These are phyloP conservation scores for Campoplex capitator DNA, from an alignment of 2,888 invertebrate species.

Conservation along the genomic window DNA sequence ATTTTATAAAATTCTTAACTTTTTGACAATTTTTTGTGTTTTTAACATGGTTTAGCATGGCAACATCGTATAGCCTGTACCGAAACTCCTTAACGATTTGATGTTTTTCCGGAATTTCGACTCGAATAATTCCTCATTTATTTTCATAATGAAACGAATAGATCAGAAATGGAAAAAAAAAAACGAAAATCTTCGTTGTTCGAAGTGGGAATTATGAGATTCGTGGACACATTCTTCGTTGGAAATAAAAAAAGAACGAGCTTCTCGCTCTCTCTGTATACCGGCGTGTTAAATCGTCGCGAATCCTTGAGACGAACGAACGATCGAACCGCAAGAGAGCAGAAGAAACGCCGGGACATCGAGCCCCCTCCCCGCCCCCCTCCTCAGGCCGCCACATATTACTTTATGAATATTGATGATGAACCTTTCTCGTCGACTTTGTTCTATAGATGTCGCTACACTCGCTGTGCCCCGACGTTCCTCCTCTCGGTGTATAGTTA, in stretches of 20 bases:
- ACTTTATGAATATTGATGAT: constrained; percentile 84
- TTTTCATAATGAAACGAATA: not conserved
- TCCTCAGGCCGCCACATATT: constrained; percentile 27
- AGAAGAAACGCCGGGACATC: constrained; percentile 35
- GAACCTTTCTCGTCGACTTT: constrained; percentile 82
- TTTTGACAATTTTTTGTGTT: too few relatives aligned
- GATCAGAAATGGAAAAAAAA: too few relatives aligned
- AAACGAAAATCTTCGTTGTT: not conserved
- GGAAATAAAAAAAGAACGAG: not conserved
- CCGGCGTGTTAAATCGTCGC: constrained; percentile 49
- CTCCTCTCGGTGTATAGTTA: not conserved
- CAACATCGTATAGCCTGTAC: too few relatives aligned
- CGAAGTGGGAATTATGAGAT: not conserved
- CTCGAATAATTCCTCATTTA: not conserved
- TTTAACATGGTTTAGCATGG: too few relatives aligned
- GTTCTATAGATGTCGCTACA: constrained; percentile 72
- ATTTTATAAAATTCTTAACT: too few relatives aligned
- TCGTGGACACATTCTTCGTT: not conserved
- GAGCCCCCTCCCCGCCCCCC: constrained; percentile 17
- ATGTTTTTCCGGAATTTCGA: not conserved
- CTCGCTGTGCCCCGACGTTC: constrained; percentile 29
- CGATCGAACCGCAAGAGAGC: constrained; percentile 69
- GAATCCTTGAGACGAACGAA: constrained; percentile 81
- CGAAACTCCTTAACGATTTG: too few relatives aligned
- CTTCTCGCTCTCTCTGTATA: not conserved